Evolutionary conservation across 1,140 invertebrate genomes (phyloP).

Genomic region (Cyphomyrmex costatus): DNA sequence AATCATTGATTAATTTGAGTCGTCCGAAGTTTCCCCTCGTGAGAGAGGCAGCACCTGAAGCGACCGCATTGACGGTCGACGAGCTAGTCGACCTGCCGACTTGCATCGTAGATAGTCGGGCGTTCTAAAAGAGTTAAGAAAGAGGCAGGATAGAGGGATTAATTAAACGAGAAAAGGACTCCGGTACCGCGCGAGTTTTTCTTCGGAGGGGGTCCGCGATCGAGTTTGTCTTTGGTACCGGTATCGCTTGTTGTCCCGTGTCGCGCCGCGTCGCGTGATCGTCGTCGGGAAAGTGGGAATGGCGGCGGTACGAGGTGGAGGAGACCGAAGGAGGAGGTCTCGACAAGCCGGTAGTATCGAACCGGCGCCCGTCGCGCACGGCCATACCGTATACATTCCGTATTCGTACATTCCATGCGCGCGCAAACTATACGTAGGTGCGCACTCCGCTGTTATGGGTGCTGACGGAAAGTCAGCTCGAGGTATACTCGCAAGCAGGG

Average conservation of each 20-base stretch:
- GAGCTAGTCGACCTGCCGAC: background rate
- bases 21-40: background rate
- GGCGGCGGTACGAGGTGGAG: constrained; percentile 67
- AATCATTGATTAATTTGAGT: constrained; percentile 34
- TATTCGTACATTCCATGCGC: constrained; percentile 57
- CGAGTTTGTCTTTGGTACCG: constrained; percentile 56
- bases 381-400: constrained; percentile 75
- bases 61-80: constrained; percentile 4
- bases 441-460: constrained; percentile 3
- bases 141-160: constrained; percentile 73
- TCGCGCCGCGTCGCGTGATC: constrained; percentile 45
- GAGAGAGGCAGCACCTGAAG: constrained; percentile 30
- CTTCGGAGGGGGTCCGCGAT: constrained; percentile 57
- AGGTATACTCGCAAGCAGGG: background rate
- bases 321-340: constrained; percentile 67
- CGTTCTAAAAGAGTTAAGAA: constrained; percentile 34
- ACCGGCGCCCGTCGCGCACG: constrained; percentile 82
- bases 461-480: background rate
- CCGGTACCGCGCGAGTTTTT: background rate
- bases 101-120: background rate
- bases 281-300: constrained; percentile 39
- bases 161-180: constrained; percentile 57
- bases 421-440: constrained; percentile 10
- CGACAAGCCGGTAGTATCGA: constrained; percentile 86
- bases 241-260: constrained; percentile 29